These are phyloP conservation scores for Lypha dubia DNA, from an alignment of 2,888 invertebrate species.

Conservation along the genomic window DNA sequence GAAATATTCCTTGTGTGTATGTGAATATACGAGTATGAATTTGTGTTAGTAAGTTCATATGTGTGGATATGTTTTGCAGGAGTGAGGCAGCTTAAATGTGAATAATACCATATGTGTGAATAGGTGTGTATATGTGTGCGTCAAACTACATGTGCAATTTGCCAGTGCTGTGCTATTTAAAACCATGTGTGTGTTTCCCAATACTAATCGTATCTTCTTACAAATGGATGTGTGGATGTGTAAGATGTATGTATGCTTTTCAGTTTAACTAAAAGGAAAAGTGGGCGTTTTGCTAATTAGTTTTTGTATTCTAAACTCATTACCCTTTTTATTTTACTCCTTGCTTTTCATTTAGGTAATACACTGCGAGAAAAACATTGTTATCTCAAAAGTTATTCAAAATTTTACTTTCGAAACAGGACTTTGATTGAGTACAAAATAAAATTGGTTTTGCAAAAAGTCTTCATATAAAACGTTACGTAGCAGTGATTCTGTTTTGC, in stretches of 20 bases:
- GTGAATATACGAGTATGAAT: too few relatives aligned
- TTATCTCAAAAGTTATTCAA: too few relatives aligned
- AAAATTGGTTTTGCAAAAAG: too few relatives aligned
- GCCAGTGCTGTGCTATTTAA: constrained; percentile 40
- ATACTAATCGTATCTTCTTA: not conserved
- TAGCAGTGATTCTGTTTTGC: too few relatives aligned
- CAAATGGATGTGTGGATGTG: constrained; percentile 5
- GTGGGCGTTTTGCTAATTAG: constrained; percentile 69
- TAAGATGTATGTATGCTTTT: constrained; percentile 23
- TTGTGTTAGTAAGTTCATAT: constrained; percentile 16
- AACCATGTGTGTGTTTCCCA: constrained; percentile 49
- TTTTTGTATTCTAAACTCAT: constrained; percentile 36
- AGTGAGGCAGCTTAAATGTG: constrained; percentile 1
- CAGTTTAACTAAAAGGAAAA: constrained; percentile 22
- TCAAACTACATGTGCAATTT: constrained; percentile 15
- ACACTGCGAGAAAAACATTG: constrained; percentile 33
- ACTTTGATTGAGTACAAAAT: too few relatives aligned
- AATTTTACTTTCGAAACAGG: too few relatives aligned
- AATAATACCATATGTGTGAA: not conserved
- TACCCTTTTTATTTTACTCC: constrained; percentile 41
- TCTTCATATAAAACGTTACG: not conserved
- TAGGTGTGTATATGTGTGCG: not conserved
- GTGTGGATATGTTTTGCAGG: not conserved
- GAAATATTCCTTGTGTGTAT: not conserved
- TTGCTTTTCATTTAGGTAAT: not conserved